These are phyloP conservation scores for Apocrypta bakeri DNA, from an alignment of 1,140 invertebrate genomes.

Conservation along the genomic window DNA sequence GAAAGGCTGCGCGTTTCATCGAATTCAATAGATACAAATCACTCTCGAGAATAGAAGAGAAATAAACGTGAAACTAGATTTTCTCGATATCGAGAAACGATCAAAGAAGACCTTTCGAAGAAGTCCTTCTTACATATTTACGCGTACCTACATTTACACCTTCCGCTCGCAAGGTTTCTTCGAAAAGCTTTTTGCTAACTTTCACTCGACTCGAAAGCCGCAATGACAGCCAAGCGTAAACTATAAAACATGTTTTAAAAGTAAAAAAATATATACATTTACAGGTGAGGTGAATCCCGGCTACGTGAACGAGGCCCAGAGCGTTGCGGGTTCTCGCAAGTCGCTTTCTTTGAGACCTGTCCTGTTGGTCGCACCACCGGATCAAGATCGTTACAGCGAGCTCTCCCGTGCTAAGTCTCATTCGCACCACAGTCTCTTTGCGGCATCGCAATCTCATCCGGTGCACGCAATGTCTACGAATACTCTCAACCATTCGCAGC, in stretches of 20 bases:
- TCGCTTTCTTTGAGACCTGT: constrained; percentile 91
- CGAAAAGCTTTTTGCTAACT: not conserved
- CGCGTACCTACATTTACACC: not conserved
- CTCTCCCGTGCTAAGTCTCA: constrained; percentile 72
- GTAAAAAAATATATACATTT: too few relatives aligned
- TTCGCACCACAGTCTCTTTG: constrained; percentile 72
- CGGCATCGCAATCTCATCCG: constrained; percentile 67
- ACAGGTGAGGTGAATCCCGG: constrained; percentile 91
- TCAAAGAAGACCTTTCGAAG: too few relatives aligned
- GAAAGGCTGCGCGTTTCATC: too few relatives aligned
- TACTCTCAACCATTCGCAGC: constrained; percentile 71
- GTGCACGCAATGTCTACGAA: constrained; percentile 71
- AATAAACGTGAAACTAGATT: not conserved
- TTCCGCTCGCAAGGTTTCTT: not conserved
- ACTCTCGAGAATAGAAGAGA: not conserved
- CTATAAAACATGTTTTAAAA: too few relatives aligned
- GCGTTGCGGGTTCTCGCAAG: constrained; percentile 87
- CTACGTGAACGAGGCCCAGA: constrained; percentile 87
- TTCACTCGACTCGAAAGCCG: not conserved
- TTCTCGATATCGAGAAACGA: not conserved
- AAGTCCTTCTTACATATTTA: not conserved
- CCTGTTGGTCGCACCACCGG: constrained; percentile 83
- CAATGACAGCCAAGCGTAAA: too few relatives aligned
- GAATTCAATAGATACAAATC: too few relatives aligned
- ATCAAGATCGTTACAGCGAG: constrained; percentile 72